Conservation (phyloP, 2,113 vertebrate genomes). For the Nothoprocta perdicaria region DNA sequence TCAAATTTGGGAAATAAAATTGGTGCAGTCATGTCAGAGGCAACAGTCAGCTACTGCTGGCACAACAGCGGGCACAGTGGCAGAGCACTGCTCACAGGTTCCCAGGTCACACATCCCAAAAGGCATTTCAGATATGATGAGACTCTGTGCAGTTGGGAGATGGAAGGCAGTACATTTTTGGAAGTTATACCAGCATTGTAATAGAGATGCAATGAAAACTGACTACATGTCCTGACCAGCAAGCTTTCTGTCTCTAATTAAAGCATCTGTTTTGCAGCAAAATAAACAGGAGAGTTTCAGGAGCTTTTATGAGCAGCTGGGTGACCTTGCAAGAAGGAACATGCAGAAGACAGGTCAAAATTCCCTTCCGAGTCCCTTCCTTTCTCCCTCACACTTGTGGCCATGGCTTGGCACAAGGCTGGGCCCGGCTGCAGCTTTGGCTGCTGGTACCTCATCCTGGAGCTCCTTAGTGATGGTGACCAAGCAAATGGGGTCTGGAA, state of each 20-base stretch:
- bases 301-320: not conserved
- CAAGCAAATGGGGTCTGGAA: not conserved
- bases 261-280: not conserved
- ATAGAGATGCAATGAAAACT: not conserved
- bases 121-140: not conserved
- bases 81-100: not conserved
- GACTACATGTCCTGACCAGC: not conserved
- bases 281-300: not conserved
- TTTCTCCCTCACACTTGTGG: no score
- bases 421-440: no score
- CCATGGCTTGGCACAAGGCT: no score
- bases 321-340: not conserved
- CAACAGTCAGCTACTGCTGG: conserved; percentile 27
- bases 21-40: conserved; percentile 4
- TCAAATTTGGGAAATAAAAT: conserved; percentile 53
- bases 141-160: not conserved
- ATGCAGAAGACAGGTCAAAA: not conserved
- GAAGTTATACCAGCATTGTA: not conserved
- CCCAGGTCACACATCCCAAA: not conserved
- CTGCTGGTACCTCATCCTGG: not conserved
- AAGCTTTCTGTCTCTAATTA: not conserved
- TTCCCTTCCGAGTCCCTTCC: not conserved
- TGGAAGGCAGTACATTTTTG: not conserved
- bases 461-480: no score
- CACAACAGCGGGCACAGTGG: conserved; percentile 27